A percentile compares a stretch with the other conserved stretches of the same genome.
phyloP scores from a whole-genome alignment of 2,113 vertebrate genomes.

The Laterallus jamaicensis region DNA sequence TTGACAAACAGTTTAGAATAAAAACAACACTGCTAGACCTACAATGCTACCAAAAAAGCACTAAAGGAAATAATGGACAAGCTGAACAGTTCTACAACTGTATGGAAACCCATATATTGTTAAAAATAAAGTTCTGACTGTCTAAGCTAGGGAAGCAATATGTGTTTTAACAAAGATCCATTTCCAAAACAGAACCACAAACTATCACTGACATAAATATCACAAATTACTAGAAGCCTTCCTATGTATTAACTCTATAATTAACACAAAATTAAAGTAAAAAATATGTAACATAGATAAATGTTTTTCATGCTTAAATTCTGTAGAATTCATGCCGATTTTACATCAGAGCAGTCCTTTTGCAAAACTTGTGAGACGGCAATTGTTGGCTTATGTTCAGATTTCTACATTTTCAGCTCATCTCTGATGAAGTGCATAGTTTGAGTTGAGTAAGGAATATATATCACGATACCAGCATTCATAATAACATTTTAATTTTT shows the following conservation, averaged over 20 bases:
- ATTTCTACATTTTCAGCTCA: not conserved
- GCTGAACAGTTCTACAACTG: not conserved
- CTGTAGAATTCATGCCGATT: not conserved
- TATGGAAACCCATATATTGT: not conserved
- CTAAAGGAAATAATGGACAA: not conserved
- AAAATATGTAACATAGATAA: not conserved
- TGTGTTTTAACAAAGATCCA: not conserved
- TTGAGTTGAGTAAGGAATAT: not conserved
- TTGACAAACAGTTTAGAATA: not conserved
- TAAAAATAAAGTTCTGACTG: not conserved
- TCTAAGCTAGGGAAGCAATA: not conserved
- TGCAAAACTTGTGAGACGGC: not conserved
- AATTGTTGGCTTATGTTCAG: not conserved
- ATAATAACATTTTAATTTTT: not conserved
- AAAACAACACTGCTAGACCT: not conserved
- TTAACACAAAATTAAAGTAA: not conserved
- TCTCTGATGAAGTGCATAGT: not conserved
- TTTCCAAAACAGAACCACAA: not conserved
- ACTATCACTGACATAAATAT: not conserved
- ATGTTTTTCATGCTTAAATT: not conserved
- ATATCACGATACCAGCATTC: not conserved
- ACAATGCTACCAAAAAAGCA: not conserved
- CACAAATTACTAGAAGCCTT: not conserved
- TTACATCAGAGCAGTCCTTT: not conserved
- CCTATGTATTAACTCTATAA: rapidly evolving